Evolutionary conservation across 2,113 vertebrate genomes (phyloP), one percentile per base, ranked within the genome.

Genomic region (Dicaeum eximium): DNA sequence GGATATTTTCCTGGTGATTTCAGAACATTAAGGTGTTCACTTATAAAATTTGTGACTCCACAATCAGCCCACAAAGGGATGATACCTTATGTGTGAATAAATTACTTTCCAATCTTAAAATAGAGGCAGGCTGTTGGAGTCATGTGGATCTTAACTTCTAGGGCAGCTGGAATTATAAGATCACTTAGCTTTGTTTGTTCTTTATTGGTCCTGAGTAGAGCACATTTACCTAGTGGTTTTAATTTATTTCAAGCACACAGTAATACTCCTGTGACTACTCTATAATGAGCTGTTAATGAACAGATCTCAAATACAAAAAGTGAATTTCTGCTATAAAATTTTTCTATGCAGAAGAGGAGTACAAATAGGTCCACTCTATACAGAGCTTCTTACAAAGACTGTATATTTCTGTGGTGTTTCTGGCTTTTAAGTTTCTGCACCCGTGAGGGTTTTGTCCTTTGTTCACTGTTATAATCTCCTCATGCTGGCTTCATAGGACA

Each of bases 21-120:
- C 57, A 92, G 85, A 94, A 64, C 42, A 82, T 69, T 40, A 65
- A 86, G 80, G 53, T 80, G 67, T 74, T 97, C 79, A 53, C 90
- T 60, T 94, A 91, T 21, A 53, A 64, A 96, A 92, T 60, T 58
- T 47, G 47, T 54, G 91, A 93, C 35, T 67, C 27, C 74, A 92
- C 58, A 23, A 86, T 88, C 84, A 54, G 65, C 53, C 45, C 75
- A n/a, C 67, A 75, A 47, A 91, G 61, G 86, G 95, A 96, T 7
- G 21, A 92, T 95, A 87, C 53, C 80, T 94, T 56, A 15, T 78
- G 75, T 90, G 54, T 81, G 56, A 92, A 74, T 45, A 95, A 93
- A 91, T 70, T 75, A 71, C 62, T 79, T 97, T 88, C 53, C 80
- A 66, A 13, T 83, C 78, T 91, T 96, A 97, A 96, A 97, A 97